phyloP scores from a whole-genome alignment of 1,140 invertebrate genomes.

The Drosophila murphyi region DNA sequence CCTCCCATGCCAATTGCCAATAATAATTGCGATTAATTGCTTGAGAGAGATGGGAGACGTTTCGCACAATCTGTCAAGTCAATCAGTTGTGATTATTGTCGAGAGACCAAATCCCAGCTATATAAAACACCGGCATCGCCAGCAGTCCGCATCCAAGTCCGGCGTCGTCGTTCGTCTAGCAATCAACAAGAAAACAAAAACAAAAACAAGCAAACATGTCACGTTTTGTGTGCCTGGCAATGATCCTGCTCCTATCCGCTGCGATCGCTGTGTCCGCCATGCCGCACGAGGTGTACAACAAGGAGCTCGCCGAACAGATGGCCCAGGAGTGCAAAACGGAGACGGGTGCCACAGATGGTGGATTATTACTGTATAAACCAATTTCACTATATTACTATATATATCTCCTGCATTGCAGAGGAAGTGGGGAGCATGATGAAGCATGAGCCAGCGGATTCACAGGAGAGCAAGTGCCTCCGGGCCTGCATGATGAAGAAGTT shows the following conservation, averaged over 20 bases:
- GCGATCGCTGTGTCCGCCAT: conserved; percentile 33
- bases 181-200: conserved; percentile 3
- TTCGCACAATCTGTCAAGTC: conserved; percentile 34
- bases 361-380: conserved; percentile 1
- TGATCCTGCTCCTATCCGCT: conserved; percentile 35
- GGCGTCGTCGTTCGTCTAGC: conserved; percentile 16
- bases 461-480: conserved; percentile 68
- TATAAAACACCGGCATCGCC: conserved; percentile 55
- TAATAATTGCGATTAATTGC: conserved; percentile 69
- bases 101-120: not conserved
- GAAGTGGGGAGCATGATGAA: conserved; percentile 65
- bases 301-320: conserved; percentile 47
- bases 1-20: conserved; percentile 41
- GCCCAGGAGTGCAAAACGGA: conserved; percentile 65
- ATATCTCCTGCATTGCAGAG: conserved; percentile 29
- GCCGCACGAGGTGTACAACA: conserved; percentile 57
- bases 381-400: not conserved
- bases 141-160: conserved; percentile 38
- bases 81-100: conserved; percentile 32
- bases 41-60: conserved; percentile 28
- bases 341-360: conserved; percentile 64
- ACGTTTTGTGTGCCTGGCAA: conserved; percentile 44
- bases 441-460: conserved; percentile 43
- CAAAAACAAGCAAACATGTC: conserved; percentile 38
- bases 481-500: conserved; percentile 77